Conservation (phyloP, 2,113 vertebrate genomes). For the Prietella phreatophila region DNA sequence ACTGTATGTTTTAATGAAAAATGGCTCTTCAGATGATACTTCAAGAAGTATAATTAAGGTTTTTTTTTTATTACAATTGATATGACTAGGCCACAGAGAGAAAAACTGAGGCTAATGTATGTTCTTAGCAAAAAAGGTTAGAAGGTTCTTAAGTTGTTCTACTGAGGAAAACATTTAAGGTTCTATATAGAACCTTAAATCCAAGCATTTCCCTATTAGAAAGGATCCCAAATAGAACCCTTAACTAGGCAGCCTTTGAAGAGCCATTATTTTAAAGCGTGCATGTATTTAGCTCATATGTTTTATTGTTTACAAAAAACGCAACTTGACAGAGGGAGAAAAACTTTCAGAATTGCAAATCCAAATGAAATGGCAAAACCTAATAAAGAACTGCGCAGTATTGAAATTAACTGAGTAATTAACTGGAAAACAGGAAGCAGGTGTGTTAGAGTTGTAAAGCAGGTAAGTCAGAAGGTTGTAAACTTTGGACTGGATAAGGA, state of each 20-base stretch:
- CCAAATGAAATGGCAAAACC: background rate
- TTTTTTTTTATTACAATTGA: background rate
- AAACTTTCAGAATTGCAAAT: background rate
- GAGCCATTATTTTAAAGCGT: too few relatives aligned
- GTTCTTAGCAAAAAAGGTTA: background rate
- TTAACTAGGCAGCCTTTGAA: background rate
- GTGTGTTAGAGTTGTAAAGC: background rate
- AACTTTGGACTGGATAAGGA: background rate
- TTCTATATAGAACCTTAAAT: background rate
- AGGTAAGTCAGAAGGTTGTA: background rate
- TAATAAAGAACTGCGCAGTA: background rate
- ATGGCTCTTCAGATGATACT: background rate
- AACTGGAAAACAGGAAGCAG: background rate
- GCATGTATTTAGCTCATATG: background rate
- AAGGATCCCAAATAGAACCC: background rate
- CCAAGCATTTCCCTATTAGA: background rate
- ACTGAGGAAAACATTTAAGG: background rate
- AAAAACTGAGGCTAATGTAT: background rate
- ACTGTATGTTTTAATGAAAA: background rate
- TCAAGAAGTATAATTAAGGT: background rate
- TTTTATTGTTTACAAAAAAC: background rate
- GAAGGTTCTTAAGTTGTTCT: background rate
- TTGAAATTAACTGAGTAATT: background rate
- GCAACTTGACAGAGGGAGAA: background rate
- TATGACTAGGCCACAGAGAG: background rate